Evolutionary conservation across 1,140 invertebrate genomes (phyloP).

Genomic region (Euglossa dilemma): DNA sequence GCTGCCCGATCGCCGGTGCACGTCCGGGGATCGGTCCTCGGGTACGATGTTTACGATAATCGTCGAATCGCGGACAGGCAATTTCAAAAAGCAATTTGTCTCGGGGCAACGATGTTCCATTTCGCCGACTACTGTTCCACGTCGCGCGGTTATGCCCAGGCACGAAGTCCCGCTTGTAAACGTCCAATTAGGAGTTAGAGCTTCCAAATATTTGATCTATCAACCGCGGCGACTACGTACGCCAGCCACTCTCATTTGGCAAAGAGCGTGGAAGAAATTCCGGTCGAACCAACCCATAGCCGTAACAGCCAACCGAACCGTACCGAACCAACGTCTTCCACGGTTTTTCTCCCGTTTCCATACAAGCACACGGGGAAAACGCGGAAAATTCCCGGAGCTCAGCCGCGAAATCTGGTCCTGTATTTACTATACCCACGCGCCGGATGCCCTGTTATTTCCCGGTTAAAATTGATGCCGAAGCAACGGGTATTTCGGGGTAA

Average conservation of each 20-base stretch:
- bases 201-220: background rate
- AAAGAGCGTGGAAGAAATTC: background rate
- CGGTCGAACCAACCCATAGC: background rate
- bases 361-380: background rate
- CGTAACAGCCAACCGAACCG: too few species aligned
- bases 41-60: background rate
- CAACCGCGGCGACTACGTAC: background rate
- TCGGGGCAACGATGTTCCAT: too few species aligned
- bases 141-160: background rate
- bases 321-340: too few species aligned
- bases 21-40: background rate
- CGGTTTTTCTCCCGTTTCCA: background rate
- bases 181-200: background rate
- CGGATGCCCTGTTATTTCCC: background rate
- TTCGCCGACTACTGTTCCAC: background rate
- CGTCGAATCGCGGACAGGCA: too few species aligned
- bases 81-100: background rate
- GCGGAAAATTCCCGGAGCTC: background rate
- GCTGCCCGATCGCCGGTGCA: too few species aligned
- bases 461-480: conserved; percentile 8
- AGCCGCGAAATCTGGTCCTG: background rate
- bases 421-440: conserved; percentile 15
- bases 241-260: background rate
- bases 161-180: background rate
- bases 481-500: conserved; percentile 16